Evolutionary conservation across 2,113 vertebrate genomes (phyloP).

Genomic region (Bettongia penicillata): DNA sequence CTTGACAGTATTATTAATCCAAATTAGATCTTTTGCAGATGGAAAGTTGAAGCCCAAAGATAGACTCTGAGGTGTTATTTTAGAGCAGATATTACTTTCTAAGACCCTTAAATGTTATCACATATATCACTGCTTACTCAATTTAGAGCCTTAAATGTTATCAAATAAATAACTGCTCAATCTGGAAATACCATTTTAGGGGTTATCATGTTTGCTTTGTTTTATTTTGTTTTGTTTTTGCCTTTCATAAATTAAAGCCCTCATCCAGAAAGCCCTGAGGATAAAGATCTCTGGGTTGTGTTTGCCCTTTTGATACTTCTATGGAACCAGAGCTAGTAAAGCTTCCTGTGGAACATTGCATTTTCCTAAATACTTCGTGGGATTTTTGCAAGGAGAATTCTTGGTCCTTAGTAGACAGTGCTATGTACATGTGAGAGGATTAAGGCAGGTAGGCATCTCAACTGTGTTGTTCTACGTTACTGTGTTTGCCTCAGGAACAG

Average conservation of each 20-base stretch:
- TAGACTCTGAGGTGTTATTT: neutral
- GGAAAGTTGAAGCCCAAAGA: too few species aligned
- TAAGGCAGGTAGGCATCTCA: neutral
- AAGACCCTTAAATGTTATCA: slow-evolving; percentile 29
- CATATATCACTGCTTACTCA: neutral
- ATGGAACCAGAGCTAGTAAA: neutral
- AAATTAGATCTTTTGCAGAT: too few species aligned
- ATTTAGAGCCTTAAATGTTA: too few species aligned
- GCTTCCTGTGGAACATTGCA: neutral
- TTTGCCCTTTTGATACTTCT: neutral
- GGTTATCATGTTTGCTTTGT: too few species aligned
- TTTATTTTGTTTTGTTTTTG: too few species aligned
- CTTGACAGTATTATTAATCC: too few species aligned
- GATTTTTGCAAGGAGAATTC: neutral
- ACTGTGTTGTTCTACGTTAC: neutral
- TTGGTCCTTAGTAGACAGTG: neutral
- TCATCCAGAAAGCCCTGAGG: neutral
- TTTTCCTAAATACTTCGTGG: neutral
- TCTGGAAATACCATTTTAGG: too few species aligned
- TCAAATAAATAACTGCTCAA: too few species aligned
- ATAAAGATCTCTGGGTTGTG: neutral
- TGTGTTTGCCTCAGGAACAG: slow-evolving; percentile 18
- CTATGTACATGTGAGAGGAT: neutral
- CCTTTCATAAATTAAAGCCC: too few species aligned
- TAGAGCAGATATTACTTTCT: slow-evolving; percentile 23